phyloP scores from a whole-genome alignment of 2,888 invertebrate species.

The Stomorhina lunata region DNA sequence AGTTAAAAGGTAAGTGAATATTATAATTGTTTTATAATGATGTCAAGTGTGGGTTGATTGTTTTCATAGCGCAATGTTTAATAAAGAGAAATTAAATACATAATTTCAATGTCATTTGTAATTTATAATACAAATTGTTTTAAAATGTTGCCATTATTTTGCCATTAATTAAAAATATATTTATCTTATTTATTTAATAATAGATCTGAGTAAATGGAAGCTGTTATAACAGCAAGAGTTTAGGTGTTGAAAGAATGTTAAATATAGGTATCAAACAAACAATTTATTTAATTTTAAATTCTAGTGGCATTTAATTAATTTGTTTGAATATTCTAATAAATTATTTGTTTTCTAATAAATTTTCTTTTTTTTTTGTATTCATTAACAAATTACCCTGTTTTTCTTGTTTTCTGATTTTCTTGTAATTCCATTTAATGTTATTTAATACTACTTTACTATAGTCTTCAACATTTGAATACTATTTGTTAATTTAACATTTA shows the following conservation, averaged over 20 bases:
- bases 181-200: not conserved
- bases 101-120: constrained; percentile 4
- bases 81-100: constrained; percentile 16
- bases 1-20: not conserved
- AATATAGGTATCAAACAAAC: not conserved
- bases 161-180: constrained; percentile 16
- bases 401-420: not conserved
- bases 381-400: not conserved
- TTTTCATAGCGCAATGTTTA: not conserved
- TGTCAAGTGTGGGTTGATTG: not conserved
- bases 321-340: not conserved
- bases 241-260: not conserved
- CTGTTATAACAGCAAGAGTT: not conserved
- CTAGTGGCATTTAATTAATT: not conserved
- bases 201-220: too few relatives aligned
- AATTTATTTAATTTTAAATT: not conserved
- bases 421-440: not conserved
- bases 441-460: not conserved
- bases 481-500: constrained; percentile 29
- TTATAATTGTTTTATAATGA: not conserved
- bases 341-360: not conserved
- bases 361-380: not conserved
- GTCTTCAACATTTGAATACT: not conserved
- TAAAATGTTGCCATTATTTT: not conserved
- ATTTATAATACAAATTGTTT: constrained; percentile 4